Conservation (phyloP, 2,113 vertebrate genomes). For the Mustela lutreola region DNA sequence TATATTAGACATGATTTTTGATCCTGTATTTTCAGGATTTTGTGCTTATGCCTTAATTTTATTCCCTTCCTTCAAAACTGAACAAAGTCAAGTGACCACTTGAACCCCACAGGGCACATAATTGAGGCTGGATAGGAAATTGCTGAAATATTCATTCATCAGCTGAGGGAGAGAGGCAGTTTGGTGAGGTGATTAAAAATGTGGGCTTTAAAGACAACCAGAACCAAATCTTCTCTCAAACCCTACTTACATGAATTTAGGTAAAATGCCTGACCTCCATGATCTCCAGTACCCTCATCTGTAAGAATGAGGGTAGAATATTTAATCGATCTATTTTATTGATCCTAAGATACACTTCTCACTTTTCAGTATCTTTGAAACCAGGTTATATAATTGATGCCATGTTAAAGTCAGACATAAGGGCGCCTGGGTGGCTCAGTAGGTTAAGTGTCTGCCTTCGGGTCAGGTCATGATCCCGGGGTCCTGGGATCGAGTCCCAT, state of each 20-base stretch:
- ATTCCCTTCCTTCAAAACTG: constrained; percentile 45
- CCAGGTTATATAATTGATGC: background rate
- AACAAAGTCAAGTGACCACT: background rate
- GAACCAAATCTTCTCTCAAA: background rate
- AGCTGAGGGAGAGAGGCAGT: background rate
- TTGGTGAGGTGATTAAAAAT: background rate
- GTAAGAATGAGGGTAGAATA: background rate
- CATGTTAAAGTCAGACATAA: background rate
- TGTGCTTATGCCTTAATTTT: constrained; percentile 28
- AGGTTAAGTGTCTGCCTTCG: background rate
- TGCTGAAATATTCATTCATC: background rate
- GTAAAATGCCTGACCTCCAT: background rate
- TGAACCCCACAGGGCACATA: background rate
- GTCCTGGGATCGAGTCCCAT: background rate
- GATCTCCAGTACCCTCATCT: background rate
- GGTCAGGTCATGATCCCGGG: background rate
- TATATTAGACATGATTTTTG: background rate
- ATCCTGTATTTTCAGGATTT: background rate
- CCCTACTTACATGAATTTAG: background rate
- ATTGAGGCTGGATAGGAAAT: background rate
- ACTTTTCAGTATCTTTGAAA: background rate
- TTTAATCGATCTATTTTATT: background rate
- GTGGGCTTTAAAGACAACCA: background rate
- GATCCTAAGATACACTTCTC: background rate
- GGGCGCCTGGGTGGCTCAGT: background rate